Conservation (phyloP, 1,140 invertebrate species). For the Amyelois transitella region DNA sequence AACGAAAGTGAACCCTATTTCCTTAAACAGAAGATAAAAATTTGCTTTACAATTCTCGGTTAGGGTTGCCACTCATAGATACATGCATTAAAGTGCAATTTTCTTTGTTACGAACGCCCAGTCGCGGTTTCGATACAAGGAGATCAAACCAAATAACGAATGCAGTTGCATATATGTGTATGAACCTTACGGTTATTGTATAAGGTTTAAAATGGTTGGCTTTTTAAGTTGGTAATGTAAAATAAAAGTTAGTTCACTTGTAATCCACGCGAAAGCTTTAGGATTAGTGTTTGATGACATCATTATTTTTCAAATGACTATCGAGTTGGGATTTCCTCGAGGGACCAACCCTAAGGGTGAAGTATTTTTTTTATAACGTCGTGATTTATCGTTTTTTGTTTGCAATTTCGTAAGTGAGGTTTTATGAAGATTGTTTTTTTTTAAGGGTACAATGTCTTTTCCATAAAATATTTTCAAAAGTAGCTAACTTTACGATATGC, state of each 20-base stretch:
- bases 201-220: slow-evolving; percentile 29
- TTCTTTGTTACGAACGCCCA: slow-evolving; percentile 14
- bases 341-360: slow-evolving; percentile 23
- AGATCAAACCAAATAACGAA: slow-evolving; percentile 15
- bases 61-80: not conserved
- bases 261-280: slow-evolving; percentile 73
- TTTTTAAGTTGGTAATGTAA: not conserved
- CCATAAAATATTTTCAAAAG: no score
- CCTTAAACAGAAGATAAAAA: not conserved
- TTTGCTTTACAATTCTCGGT: not conserved
- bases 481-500: no score
- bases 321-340: slow-evolving; percentile 59
- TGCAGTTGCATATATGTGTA: slow-evolving; percentile 8
- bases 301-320: slow-evolving; percentile 70
- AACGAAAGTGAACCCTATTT: slow-evolving; percentile 15
- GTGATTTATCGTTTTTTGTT: slow-evolving; percentile 54
- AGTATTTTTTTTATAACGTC: slow-evolving; percentile 32
- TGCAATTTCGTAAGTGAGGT: slow-evolving; percentile 34
- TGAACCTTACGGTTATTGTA: slow-evolving; percentile 1
- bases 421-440: slow-evolving; percentile 6
- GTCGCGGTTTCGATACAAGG: slow-evolving; percentile 30
- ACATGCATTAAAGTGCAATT: slow-evolving; percentile 7
- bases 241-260: slow-evolving; percentile 18
- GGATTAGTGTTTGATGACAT: slow-evolving; percentile 74
- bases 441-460: not conserved